phyloP scores from a whole-genome alignment of 2,797 vertebrate species.

The Cyclura pinguis region DNA sequence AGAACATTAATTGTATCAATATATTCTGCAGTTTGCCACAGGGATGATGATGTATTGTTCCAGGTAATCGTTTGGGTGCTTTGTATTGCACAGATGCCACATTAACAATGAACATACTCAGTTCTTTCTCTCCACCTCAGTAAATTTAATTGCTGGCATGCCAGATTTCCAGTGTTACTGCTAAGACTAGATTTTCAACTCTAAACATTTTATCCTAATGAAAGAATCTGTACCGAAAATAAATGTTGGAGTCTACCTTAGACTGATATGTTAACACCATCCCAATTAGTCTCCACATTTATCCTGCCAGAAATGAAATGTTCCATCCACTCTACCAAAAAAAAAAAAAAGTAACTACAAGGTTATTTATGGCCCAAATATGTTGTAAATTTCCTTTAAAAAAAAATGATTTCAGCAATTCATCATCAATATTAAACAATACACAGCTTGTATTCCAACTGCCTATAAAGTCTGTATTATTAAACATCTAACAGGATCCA shows the following conservation, averaged over 20 bases:
- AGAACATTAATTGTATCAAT: slow-evolving; percentile 11
- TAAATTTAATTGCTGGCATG: slow-evolving; percentile 6
- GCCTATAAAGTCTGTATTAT: not conserved
- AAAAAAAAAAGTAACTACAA: not conserved
- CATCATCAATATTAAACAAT: slow-evolving; percentile 2
- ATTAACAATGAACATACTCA: not conserved
- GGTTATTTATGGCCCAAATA: slow-evolving; percentile 20
- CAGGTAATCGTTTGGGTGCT: slow-evolving; percentile 16
- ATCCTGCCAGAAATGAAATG: slow-evolving; percentile 27
- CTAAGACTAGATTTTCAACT: not conserved
- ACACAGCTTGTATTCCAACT: not conserved
- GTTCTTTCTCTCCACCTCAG: slow-evolving; percentile 21
- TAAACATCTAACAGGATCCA: not conserved
- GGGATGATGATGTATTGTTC: not conserved
- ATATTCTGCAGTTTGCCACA: not conserved
- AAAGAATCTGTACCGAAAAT: not conserved
- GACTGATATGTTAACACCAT: slow-evolving; percentile 19
- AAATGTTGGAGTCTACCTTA: not conserved
- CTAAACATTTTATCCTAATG: not conserved
- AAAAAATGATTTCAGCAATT: not conserved
- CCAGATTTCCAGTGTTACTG: slow-evolving; percentile 25
- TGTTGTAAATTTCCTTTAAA: too few species aligned
- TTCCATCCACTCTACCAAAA: not conserved
- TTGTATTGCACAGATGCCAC: not conserved
- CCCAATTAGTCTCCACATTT: slow-evolving; percentile 38